These are phyloP conservation scores for Pseudolaguvia tuberculata DNA, from an alignment of 2,113 vertebrate species.

Conservation along the genomic window DNA sequence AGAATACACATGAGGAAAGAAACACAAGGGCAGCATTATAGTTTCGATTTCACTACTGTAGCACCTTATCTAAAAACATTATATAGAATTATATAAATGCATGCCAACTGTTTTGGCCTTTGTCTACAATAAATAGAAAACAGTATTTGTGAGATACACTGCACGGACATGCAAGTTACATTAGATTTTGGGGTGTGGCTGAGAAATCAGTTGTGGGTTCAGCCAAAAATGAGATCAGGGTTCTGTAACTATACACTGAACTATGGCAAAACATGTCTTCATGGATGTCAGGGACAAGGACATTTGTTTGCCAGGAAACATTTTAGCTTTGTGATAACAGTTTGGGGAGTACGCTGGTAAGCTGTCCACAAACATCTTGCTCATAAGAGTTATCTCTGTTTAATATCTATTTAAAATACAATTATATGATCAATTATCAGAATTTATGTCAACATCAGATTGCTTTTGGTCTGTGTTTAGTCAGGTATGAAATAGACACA, in stretches of 20 bases:
- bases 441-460: not conserved
- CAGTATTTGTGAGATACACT: not conserved
- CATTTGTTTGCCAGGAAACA: too few relatives aligned
- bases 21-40: not conserved
- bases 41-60: not conserved
- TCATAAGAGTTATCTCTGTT: not conserved
- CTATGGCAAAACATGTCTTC: too few relatives aligned
- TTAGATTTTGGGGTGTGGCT: too few relatives aligned
- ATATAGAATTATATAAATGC: not conserved
- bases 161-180: too few relatives aligned
- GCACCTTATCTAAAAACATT: not conserved
- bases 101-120: not conserved
- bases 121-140: not conserved
- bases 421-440: not conserved
- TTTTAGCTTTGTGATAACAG: too few relatives aligned
- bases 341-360: too few relatives aligned
- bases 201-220: too few relatives aligned
- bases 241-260: too few relatives aligned
- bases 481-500: slow-evolving; percentile 7
- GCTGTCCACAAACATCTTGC: too few relatives aligned
- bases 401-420: not conserved
- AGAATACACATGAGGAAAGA: not conserved
- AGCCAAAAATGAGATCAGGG: too few relatives aligned
- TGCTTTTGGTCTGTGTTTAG: not conserved
- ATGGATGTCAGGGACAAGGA: too few relatives aligned